Conservation (phyloP, 2,888 invertebrate genomes). For the Crepidodera aurea region DNA sequence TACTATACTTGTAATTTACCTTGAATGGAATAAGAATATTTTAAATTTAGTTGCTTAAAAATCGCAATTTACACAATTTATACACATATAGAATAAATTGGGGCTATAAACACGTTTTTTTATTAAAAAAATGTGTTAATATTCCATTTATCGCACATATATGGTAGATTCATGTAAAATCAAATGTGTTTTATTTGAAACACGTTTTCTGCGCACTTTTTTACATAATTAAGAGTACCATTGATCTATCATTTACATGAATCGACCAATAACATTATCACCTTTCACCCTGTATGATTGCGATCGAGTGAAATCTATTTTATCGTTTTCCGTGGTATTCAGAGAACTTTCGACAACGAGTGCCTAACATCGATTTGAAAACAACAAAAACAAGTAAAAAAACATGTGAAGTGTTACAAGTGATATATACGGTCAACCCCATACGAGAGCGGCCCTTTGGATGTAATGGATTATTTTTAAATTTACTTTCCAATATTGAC, state of each 20-base stretch:
- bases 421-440: not conserved
- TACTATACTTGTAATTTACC: too few relatives aligned
- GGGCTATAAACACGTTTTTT: too few relatives aligned
- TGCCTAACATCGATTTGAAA: constrained; percentile 27
- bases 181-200: too few relatives aligned
- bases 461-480: constrained; percentile 20
- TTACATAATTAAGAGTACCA: too few relatives aligned
- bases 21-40: too few relatives aligned
- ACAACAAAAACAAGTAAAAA: constrained; percentile 12
- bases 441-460: constrained; percentile 3
- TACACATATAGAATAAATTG: too few relatives aligned
- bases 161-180: too few relatives aligned
- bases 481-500: constrained; percentile 3
- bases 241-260: not conserved
- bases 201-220: too few relatives aligned
- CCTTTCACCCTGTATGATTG: not conserved
- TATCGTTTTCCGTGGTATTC: not conserved
- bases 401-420: constrained; percentile 26
- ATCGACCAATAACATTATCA: not conserved
- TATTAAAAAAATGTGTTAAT: too few relatives aligned
- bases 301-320: not conserved
- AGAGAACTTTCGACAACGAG: constrained; percentile 25
- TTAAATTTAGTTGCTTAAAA: too few relatives aligned
- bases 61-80: too few relatives aligned
- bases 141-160: too few relatives aligned